Percentiles rank a stretch among this genome's conserved stretches.
Evolutionary conservation across 2,113 vertebrate genomes (phyloP).

Genomic region (Heptranchias perlo): DNA sequence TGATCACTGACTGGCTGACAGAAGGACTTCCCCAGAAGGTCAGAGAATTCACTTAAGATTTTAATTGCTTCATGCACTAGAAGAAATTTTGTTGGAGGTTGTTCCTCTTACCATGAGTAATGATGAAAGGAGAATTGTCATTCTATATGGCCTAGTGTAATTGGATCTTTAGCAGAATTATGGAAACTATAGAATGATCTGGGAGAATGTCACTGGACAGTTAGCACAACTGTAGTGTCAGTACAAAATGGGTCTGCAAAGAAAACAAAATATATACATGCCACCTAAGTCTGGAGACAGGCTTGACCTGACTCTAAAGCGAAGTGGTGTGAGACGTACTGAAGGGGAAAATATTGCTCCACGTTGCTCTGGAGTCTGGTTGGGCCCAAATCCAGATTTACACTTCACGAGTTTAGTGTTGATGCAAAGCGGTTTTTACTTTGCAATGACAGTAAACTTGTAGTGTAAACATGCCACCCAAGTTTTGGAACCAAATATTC

Average conservation of each 20-base stretch:
- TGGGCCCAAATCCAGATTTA: too few species aligned
- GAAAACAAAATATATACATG: not conserved
- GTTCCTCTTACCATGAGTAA: not conserved
- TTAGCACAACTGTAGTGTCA: not conserved
- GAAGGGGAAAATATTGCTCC: too few species aligned
- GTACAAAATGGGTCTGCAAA: not conserved
- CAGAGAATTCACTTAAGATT: not conserved
- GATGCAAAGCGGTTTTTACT: not conserved
- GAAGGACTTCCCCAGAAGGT: slow-evolving; percentile 60
- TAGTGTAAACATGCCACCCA: not conserved
- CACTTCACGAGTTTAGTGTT: too few species aligned
- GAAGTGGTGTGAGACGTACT: too few species aligned
- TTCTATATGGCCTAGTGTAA: not conserved
- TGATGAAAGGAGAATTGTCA: not conserved
- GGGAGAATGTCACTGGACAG: too few species aligned
- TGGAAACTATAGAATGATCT: not conserved
- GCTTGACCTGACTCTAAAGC: too few species aligned
- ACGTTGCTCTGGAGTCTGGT: too few species aligned
- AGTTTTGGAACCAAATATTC: not conserved
- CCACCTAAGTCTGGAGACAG: not conserved
- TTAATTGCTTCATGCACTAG: not conserved
- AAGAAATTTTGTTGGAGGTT: not conserved
- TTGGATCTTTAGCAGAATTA: not conserved
- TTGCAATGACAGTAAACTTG: not conserved
- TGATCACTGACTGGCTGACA: slow-evolving; percentile 73